Evolutionary conservation across 2,888 invertebrate species (phyloP), one percentile per base, ranked within the genome.

Genomic region (Pandemis heparana): DNA sequence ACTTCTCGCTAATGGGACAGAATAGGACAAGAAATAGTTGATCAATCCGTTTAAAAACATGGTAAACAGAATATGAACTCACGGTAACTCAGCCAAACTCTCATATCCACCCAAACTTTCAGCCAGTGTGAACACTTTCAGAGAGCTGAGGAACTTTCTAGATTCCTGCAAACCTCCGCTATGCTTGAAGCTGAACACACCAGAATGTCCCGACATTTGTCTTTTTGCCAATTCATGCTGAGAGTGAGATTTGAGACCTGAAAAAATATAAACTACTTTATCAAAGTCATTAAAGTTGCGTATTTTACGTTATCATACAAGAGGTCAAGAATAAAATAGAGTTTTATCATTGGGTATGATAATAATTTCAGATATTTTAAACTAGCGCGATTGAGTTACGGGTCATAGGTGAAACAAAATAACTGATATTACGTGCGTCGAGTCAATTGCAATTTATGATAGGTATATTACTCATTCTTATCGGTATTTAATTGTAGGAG

Each of bases 101-200:
- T 99, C 99, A 83, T 97, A 98, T 71, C 99, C 99, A 65, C 99
- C 99, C 75, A 99, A 95, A 85, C 99, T 99, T 88, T 99, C 99
- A 5, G 99, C 99, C 68, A 99, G 90, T 0, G 95, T 96, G 88
- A 99, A 98, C 38, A 98, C 81, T 92, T 98, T 97, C 43, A 99
- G 91, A 7, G 96, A 88, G 79, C 96, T 95, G 32, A 99, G 92
- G 84, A 99, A 97, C 71, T 95, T 96, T 72, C 95, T 95, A 0
- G 98, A 96, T 80, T 98, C 96, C 71, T 96, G 92, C 53, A 97
- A 83, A 5, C 95, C 96, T 0, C 98, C 98, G 82, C 96, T 96
- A 38, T 99, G 95, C 82, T 97, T 98, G 85, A 99, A 98, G 16
- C 98, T 97, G 81, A 99, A 95, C 94, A 99, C 98, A 6, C 99